Base-by-base conservation (phyloP, 2,113 vertebrate species). In the Cynoglossus semilaevis region DNA sequence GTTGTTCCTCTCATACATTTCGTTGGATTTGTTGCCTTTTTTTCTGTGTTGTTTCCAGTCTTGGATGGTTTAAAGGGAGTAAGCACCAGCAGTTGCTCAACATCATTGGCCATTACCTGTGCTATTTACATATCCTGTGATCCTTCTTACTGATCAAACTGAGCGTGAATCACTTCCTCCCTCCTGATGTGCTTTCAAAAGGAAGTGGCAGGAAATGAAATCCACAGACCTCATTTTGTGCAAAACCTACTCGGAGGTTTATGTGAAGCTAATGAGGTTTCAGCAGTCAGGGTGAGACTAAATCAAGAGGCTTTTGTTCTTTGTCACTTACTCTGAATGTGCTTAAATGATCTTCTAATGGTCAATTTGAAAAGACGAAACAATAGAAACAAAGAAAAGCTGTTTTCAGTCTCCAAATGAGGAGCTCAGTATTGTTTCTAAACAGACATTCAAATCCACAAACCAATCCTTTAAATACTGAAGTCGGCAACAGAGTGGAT, bases 221-320 rank as follows among this genome's bases (percentile, higher is more conserved):
- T 19, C 51, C 17, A 14, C 51, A 13, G 17, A 15, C 16, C 36
- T 41, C 37, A 14, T 41, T 41, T 15, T 19, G 37, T 41, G 17
- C 16, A 15, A 5, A 19, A 14, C 38, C 11, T 41, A 41, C 38
- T 19, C 37, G 9, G 37, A 19, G 51, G 51, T 51, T 51, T 51
- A n/a, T 51, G 11, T 35, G 48, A 51, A n/a, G 48, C 22, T n/a
- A 51, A 51, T 51, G 48, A 51, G 48, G 48, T 37, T 53, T 53
- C 51, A 19, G 12, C 16, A 8, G 50, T 15, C 34, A 13, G 35
- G 37, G 34, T 35, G 10, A 52, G 50, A 37, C 34, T 29, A 9
- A 38, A 52, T 52, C 36, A n/a, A 35, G 29, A 11, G 48, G 22
- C 4, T 51, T 50, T 35, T 50, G 44, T 46, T 16, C 48, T 10